A percentile compares a stretch with the other conserved stretches of the same genome.
Evolutionary conservation across 2,797 vertebrate genomes (phyloP).

Genomic region (Threskiornis aethiopicus): DNA sequence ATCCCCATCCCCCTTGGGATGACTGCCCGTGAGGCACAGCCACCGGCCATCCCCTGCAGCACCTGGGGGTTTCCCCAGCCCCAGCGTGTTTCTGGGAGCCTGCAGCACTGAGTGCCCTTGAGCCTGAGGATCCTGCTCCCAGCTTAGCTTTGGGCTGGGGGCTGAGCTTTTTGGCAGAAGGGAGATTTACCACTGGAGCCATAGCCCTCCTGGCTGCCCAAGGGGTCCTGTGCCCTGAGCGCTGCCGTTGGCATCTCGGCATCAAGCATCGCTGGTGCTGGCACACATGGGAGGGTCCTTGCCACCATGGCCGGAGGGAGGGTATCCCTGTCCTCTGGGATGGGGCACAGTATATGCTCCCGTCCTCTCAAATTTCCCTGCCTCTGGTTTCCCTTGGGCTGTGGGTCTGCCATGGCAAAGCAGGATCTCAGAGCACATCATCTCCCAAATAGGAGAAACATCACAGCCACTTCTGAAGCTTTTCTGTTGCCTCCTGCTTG

Average conservation of each 20-base stretch:
- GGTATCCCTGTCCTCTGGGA: neutral
- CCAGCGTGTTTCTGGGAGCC: accelerated
- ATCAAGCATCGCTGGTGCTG: accelerated
- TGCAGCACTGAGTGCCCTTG: neutral
- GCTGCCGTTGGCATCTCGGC: accelerated
- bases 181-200: neutral
- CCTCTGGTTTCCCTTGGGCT: neutral
- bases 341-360: neutral
- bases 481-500: neutral
- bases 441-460: too few relatives aligned
- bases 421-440: neutral
- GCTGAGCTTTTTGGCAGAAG: neutral
- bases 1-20: neutral
- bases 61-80: neutral
- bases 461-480: neutral
- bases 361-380: neutral
- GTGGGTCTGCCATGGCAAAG: accelerated
- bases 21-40: accelerated
- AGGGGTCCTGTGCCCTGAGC: accelerated
- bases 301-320: neutral
- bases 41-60: accelerated
- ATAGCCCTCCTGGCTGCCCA: accelerated
- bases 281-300: accelerated
- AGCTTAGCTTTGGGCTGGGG: neutral
- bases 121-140: neutral